Evolutionary conservation across 2,888 invertebrate species (phyloP), one percentile per base, ranked within the genome.

Genomic region (Tenthredo mesomela): DNA sequence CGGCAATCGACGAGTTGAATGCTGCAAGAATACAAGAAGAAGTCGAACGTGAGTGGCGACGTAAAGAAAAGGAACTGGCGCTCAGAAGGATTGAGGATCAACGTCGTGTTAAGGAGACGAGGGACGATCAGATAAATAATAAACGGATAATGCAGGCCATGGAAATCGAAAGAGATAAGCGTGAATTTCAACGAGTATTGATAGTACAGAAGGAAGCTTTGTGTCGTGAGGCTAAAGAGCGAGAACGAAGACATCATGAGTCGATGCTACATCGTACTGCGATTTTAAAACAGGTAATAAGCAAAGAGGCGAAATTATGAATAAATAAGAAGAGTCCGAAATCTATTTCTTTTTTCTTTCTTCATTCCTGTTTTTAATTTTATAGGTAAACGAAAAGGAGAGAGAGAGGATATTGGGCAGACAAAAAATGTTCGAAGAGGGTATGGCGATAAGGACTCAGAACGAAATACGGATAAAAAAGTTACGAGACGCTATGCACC

Each of bases 21-120:
- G 94, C 94, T 0, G 88, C 93, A 29, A 92, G 95, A 61, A 91
- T 94, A 15, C 94, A 95, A 88, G 95, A 95, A 89, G 94, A 95
- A 89, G 96, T 96, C 33, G 97, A 97, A 90, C 93, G 96, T 15
- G 95, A 96, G 88, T 97, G 96, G 95, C 94, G 96, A 0, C 94
- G 94, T 15, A 95, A 94, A 85, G 96, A 97, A 92, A 94, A 95
- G 47, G 95, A 95, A 84, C 95, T 94, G 0, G 96, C 96, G 10
- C 89, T 95, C 82, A 95, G 94, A 89, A 94, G 94, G 86, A 94
- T 95, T 87, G 93, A 94, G 83, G 95, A 95, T 86, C 93, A 94
- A 90, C 93, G 93, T 87, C 92, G 93, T 47, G 90, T 96, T 85
- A 94, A 94, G 85, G 93, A 94, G 67, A 95, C 94, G 18, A 92